Evolutionary conservation across 2,797 vertebrate species (phyloP).

Genomic region (Propithecus perrieri): DNA sequence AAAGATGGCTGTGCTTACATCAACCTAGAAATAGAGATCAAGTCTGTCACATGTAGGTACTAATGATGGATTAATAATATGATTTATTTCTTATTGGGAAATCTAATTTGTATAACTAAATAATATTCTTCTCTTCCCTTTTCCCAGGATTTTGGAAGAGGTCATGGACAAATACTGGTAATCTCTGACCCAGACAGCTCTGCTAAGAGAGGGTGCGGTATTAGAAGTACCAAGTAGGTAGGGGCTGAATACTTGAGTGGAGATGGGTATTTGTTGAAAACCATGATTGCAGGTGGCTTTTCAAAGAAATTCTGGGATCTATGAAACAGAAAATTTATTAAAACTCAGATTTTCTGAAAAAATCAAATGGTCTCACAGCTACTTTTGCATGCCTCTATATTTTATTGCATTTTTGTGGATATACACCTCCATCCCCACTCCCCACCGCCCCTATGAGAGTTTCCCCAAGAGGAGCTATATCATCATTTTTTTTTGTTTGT

Average conservation of each 20-base stretch:
- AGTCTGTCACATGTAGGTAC: neutral
- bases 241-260: neutral
- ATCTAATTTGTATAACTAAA: slow-evolving; percentile 33
- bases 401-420: neutral
- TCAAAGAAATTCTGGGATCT: neutral
- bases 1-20: neutral
- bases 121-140: neutral
- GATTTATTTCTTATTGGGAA: slow-evolving; percentile 32
- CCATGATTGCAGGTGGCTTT: neutral
- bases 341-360: neutral
- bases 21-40: neutral
- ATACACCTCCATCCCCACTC: neutral
- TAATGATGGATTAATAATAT: slow-evolving; percentile 19
- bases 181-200: neutral
- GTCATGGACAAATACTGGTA: neutral
- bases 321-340: slow-evolving; percentile 6
- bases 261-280: neutral
- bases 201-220: neutral
- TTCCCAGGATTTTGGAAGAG: slow-evolving; percentile 16
- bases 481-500: neutral
- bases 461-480: neutral
- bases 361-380: neutral
- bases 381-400: neutral
- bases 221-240: neutral
- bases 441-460: neutral